These are phyloP conservation scores for Agrotis ipsilon DNA, from an alignment of 2,888 invertebrate genomes.

Conservation along the genomic window DNA sequence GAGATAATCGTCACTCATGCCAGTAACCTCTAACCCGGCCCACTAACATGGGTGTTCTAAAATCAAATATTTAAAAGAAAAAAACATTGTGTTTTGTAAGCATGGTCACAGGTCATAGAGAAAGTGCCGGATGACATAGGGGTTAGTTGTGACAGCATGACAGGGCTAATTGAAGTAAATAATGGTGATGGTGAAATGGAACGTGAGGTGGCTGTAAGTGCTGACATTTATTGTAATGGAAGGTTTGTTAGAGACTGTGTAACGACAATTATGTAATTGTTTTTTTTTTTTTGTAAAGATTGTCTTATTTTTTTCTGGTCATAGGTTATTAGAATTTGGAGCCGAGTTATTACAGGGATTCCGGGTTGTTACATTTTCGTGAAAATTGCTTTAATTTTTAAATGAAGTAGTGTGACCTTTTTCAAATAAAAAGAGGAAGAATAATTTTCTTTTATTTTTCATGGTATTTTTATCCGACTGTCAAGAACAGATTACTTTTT, in stretches of 20 bases:
- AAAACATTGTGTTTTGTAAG: slow-evolving; percentile 78
- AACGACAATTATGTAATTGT: no score
- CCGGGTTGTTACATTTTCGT: no score
- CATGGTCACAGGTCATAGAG: slow-evolving; percentile 88
- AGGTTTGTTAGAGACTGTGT: background rate
- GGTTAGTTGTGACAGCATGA: slow-evolving; percentile 41
- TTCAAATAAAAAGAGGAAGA: no score
- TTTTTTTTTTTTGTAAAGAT: no score
- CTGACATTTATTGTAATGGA: slow-evolving; percentile 16
- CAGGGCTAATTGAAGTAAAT: slow-evolving; percentile 54
- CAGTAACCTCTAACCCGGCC: slow-evolving; percentile 77
- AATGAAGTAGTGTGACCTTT: no score
- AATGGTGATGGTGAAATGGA: slow-evolving; percentile 55
- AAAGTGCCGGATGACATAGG: slow-evolving; percentile 70
- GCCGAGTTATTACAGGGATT: no score
- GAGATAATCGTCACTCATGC: slow-evolving; percentile 54
- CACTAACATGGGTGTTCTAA: slow-evolving; percentile 72
- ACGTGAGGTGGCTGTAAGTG: slow-evolving; percentile 45
- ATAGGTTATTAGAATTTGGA: background rate
- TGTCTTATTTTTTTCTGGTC: background rate
- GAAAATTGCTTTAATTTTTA: no score
- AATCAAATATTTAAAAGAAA: slow-evolving; percentile 80
- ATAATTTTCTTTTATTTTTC: no score
- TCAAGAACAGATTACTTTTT: no score
- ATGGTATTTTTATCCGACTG: no score